phyloP scores from a whole-genome alignment of 2,113 vertebrate species.

The Phalacrocorax brasilianus region DNA sequence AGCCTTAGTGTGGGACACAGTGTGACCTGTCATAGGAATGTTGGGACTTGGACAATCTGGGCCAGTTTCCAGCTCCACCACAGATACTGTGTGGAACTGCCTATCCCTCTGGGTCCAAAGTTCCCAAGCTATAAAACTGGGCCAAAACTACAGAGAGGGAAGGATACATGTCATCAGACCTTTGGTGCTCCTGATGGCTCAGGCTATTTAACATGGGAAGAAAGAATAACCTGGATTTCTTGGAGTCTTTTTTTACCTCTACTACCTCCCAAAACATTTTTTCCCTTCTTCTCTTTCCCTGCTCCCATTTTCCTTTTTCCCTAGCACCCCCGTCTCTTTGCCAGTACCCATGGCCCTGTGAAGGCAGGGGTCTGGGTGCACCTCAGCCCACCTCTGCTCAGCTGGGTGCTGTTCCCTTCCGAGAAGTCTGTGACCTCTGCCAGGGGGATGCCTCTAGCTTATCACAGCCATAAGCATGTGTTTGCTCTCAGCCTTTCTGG shows the following conservation, averaged over 20 bases:
- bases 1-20: not conserved
- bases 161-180: not conserved
- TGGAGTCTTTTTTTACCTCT: not conserved
- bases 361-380: not conserved
- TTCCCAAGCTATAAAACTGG: not conserved
- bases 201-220: not conserved
- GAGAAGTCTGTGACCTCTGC: not conserved
- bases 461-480: not conserved
- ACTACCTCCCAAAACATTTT: not conserved
- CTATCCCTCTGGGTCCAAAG: not conserved
- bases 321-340: not conserved
- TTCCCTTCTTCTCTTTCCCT: not conserved
- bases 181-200: not conserved
- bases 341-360: not conserved
- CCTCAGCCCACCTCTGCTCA: not conserved
- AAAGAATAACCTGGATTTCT: not conserved
- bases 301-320: not conserved
- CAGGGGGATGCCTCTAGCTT: not conserved
- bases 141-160: not conserved
- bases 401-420: not conserved
- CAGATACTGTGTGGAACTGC: not conserved
- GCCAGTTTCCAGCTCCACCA: not conserved
- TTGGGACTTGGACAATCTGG: not conserved
- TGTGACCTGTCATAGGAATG: not conserved
- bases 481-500: not conserved